Percentiles rank a stretch among this genome's conserved stretches.
These are phyloP conservation scores for Leptatherina wallacei DNA, from an alignment of 2,797 vertebrate genomes.

Conservation along the genomic window DNA sequence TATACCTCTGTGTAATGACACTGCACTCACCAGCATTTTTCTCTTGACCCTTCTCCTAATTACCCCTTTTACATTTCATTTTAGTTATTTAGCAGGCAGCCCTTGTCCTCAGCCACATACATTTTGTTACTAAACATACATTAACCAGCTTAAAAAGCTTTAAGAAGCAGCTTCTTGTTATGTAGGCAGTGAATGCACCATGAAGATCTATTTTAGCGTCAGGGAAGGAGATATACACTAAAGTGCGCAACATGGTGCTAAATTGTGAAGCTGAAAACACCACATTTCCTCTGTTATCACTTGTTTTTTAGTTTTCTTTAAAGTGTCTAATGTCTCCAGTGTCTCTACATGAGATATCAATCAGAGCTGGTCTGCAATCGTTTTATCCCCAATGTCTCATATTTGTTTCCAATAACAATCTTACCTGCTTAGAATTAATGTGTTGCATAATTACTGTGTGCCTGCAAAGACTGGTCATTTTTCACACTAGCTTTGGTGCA, in stretches of 20 bases:
- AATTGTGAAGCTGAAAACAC: neutral
- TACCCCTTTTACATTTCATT: constrained; percentile 69
- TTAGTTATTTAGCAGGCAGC: constrained; percentile 52
- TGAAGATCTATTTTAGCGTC: constrained; percentile 21
- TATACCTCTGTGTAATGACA: constrained; percentile 69
- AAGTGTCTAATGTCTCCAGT: neutral
- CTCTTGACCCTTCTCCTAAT: constrained; percentile 66
- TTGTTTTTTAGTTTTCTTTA: constrained; percentile 18
- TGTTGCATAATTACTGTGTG: no score
- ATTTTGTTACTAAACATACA: constrained; percentile 48
- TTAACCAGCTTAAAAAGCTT: constrained; percentile 26
- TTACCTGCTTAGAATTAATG: neutral
- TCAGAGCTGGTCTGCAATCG: neutral
- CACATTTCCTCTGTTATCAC: constrained; percentile 1
- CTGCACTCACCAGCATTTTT: constrained; percentile 44
- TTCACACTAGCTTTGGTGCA: neutral
- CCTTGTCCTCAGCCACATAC: constrained; percentile 42
- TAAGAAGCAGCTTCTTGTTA: constrained; percentile 21
- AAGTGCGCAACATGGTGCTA: neutral
- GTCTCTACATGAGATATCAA: constrained; percentile 15
- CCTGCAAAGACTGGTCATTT: neutral
- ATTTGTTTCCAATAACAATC: no score
- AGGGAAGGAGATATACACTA: constrained; percentile 5
- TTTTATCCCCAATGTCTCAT: neutral
- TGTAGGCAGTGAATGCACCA: constrained; percentile 11